Conservation (phyloP, 2,113 vertebrate species). For the Apodemus speciosus region DNA sequence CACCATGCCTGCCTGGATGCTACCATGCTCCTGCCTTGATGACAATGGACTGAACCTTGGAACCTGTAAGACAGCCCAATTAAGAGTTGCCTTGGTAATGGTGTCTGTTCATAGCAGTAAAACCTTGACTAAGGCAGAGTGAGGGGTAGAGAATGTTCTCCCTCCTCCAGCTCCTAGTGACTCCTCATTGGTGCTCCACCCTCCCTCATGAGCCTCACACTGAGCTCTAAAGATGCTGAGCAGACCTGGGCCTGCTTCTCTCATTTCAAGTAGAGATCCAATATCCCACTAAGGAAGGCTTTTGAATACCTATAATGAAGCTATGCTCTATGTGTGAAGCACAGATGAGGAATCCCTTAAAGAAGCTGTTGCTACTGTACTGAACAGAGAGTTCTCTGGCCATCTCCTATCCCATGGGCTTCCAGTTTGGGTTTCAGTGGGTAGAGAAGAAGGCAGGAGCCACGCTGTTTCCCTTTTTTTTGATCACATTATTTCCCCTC, state of each 20-base stretch:
- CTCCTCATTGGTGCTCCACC: accelerated
- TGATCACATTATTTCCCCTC: background rate
- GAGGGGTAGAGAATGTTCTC: no score
- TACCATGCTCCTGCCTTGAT: no score
- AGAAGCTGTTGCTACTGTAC: accelerated
- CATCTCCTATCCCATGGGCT: accelerated
- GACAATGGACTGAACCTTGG: no score
- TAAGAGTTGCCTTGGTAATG: no score
- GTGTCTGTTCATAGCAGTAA: no score
- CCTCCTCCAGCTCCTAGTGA: accelerated
- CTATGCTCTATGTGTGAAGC: accelerated
- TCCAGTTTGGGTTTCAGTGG: accelerated
- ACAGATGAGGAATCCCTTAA: background rate
- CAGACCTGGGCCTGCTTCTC: background rate
- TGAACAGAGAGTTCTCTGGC: accelerated
- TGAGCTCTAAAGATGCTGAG: background rate
- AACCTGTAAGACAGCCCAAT: no score
- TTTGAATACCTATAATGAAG: background rate
- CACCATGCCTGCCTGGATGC: no score
- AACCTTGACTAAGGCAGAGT: no score
- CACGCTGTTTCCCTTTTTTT: accelerated
- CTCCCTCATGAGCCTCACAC: accelerated
- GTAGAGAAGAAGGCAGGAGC: background rate
- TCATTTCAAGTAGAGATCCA: accelerated
- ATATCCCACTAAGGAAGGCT: background rate